Percentiles rank a stretch among this genome's conserved stretches.
phyloP scores from a whole-genome alignment of 2,797 vertebrate genomes.

The Danio jaintianensis region DNA sequence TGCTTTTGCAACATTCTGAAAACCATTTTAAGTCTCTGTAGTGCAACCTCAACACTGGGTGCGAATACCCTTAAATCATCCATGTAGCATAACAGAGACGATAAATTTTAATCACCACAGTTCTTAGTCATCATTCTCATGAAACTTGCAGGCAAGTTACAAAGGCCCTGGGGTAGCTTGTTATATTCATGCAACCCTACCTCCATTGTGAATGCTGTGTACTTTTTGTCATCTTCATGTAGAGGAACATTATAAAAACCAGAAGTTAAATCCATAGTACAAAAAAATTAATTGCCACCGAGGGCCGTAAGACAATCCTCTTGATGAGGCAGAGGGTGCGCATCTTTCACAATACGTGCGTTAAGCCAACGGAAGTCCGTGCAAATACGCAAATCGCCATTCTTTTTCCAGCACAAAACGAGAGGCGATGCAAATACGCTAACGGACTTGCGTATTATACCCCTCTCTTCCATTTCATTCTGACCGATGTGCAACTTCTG shows the following conservation, averaged over 20 bases:
- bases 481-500: neutral
- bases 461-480: constrained; percentile 17
- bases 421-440: neutral
- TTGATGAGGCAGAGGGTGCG: neutral
- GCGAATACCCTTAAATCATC: constrained; percentile 10
- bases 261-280: constrained; percentile 1
- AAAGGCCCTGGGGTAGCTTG: neutral
- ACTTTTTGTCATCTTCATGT: constrained; percentile 5
- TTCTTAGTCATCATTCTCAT: constrained; percentile 17
- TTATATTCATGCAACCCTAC: neutral
- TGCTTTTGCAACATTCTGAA: neutral
- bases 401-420: constrained; percentile 24
- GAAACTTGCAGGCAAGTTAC: constrained; percentile 6
- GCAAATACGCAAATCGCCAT: neutral
- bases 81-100: constrained; percentile 16
- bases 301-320: neutral
- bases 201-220: constrained; percentile 5
- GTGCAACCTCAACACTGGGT: neutral
- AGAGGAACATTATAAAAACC: constrained; percentile 7
- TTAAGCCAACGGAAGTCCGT: neutral
- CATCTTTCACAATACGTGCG: neutral
- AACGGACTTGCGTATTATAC: neutral
- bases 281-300: neutral
- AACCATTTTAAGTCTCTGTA: constrained; percentile 6
- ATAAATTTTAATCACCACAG: constrained; percentile 14